Conservation (phyloP, 2,113 vertebrate genomes). For the Mola mola region DNA sequence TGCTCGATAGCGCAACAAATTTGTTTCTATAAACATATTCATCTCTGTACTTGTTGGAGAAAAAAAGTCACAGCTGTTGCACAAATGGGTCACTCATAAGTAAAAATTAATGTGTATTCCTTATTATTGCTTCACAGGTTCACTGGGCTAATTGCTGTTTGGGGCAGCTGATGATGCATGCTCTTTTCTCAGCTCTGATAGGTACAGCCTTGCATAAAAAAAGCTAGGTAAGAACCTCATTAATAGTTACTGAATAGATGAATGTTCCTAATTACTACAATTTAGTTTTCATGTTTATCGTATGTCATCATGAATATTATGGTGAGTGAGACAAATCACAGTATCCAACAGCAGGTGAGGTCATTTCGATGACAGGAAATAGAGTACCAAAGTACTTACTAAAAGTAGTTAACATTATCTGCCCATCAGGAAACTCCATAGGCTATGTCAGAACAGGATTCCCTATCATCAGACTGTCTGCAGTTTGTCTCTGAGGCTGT, state of each 20-base stretch:
- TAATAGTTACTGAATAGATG: too few species aligned
- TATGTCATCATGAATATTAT: too few species aligned
- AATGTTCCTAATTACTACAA: too few species aligned
- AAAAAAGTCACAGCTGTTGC: neutral
- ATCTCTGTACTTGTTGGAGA: slow-evolving; percentile 1
- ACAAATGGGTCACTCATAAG: neutral
- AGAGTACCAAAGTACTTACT: too few species aligned
- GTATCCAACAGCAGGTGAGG: too few species aligned
- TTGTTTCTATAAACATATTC: slow-evolving; percentile 16
- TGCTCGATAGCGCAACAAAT: slow-evolving; percentile 15
- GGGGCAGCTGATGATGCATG: neutral
- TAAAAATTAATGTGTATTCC: slow-evolving; percentile 1
- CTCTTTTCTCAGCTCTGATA: neutral
- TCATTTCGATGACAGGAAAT: too few species aligned
- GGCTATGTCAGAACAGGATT: too few species aligned
- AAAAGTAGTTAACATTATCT: too few species aligned
- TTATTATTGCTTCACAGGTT: slow-evolving; percentile 8
- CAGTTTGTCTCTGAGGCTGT: neutral
- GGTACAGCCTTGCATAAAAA: slow-evolving; percentile 7
- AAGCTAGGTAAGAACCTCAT: neutral
- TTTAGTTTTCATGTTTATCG: too few species aligned
- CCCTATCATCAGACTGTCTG: too few species aligned
- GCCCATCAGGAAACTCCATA: too few species aligned
- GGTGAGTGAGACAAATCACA: too few species aligned
- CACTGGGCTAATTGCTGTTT: slow-evolving; percentile 17